Evolutionary conservation across 2,888 invertebrate genomes (phyloP).

Genomic region (Nephrotoma guestfalica): DNA sequence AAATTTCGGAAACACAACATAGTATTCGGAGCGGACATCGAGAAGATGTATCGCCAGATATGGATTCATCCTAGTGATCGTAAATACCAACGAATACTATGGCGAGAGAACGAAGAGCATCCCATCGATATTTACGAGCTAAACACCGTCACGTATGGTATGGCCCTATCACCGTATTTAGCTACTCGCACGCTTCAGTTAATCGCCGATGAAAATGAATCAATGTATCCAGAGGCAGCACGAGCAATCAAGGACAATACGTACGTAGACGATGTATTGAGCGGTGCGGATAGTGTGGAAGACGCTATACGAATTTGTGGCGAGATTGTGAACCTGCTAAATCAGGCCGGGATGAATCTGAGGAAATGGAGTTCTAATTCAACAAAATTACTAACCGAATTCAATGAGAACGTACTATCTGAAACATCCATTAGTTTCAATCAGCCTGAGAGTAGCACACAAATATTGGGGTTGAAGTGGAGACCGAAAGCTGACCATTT

Average conservation of each 20-base stretch:
- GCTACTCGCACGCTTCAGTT: constrained; percentile 13
- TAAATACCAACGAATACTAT: background rate
- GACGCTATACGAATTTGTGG: no score
- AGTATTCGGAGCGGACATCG: background rate
- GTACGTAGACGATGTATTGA: background rate
- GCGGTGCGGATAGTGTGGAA: no score
- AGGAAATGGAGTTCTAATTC: background rate
- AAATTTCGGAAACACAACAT: no score
- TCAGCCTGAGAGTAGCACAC: background rate
- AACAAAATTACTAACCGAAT: no score
- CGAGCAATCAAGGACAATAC: background rate
- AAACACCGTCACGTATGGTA: no score
- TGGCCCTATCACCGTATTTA: constrained; percentile 13
- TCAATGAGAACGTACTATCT: no score
- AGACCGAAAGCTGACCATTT: background rate
- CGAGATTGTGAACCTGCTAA: no score
- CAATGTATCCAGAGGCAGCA: background rate
- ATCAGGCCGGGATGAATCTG: no score
- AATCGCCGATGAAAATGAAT: constrained; percentile 8
- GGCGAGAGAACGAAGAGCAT: background rate
- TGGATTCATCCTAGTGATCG: background rate
- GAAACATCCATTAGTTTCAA: background rate
- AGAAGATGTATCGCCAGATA: constrained; percentile 8
- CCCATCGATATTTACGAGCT: no score
- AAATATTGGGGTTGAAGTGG: background rate